Base-by-base conservation (phyloP, 2,113 vertebrate species). In the Hemibagrus wyckioides region DNA sequence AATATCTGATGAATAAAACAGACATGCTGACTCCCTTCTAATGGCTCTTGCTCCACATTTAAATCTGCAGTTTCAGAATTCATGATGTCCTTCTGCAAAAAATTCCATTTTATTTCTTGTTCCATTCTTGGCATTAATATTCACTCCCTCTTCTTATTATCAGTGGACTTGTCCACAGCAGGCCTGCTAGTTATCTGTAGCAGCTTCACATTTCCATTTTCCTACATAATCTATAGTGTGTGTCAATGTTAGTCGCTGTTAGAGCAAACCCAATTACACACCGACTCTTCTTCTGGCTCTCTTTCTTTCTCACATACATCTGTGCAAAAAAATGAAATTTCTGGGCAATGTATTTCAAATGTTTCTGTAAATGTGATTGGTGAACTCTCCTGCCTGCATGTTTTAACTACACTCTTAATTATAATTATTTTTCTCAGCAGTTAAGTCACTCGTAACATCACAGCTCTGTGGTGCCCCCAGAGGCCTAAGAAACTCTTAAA, bases 171-270 rank as follows among this genome's bases (percentile, higher is more conserved):
- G 77, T 83, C 57, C 25, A 21, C 81, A 30, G 59, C 81, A 65
- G 41, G 81, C 81, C 81, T 63, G 59, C 57, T 83, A 41, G 82
- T 63, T 83, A 83, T 65, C 28, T 33, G 41, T 23, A 61, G 13
- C 82, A 83, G 61, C n/a, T 83, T 83, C 59, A 63, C 41, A 67
- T 30, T 83, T 83, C 44, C 28, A 65, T 50, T 65, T 82, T 15
- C 23, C 25, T 50, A 67, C 52, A 36, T 56, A 80, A 30, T 67
- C 41, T 48, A 67, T 4, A 83, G 30, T 80, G 36, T 36, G 19
- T 23, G 77, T 80, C 77, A 25, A 17, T 57, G 61, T 83, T 67
- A 52, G n/a, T 52, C 61, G 6, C 82, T 67, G 61, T 83, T 23
- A 83, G 6, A 33, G 9, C 59, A 67, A 44, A 83, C 19, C n/a